These are phyloP conservation scores for Exephanes ischioxanthus DNA, from an alignment of 2,888 invertebrate genomes.

Conservation along the genomic window DNA sequence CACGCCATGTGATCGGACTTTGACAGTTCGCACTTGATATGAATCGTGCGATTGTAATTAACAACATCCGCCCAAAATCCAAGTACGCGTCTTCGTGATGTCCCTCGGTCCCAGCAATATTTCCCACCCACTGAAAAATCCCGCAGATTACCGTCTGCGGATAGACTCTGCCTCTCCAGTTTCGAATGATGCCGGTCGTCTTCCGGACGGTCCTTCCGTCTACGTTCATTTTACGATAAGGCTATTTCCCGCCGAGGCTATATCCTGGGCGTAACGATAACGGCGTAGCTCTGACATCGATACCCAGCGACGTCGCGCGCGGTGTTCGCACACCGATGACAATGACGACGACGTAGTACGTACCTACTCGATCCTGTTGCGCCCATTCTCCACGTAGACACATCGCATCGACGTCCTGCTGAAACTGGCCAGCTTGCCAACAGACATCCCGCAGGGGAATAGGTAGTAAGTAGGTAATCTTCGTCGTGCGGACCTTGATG, in stretches of 20 bases:
- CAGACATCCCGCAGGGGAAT: not conserved
- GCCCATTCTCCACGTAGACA: slow-evolving; percentile 4
- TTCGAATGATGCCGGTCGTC: not conserved
- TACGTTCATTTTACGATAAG: slow-evolving; percentile 42
- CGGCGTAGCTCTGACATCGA: slow-evolving; percentile 32
- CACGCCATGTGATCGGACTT: no score
- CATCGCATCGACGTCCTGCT: not conserved
- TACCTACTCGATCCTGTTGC: slow-evolving; percentile 14
- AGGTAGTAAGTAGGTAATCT: slow-evolving; percentile 9
- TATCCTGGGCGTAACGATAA: slow-evolving; percentile 39
- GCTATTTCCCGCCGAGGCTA: slow-evolving; percentile 11
- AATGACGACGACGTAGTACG: not conserved
- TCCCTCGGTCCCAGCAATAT: not conserved
- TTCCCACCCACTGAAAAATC: not conserved
- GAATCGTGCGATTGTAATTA: no score
- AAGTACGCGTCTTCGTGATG: no score
- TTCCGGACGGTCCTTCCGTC: not conserved
- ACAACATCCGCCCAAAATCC: no score
- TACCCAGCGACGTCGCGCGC: slow-evolving; percentile 9
- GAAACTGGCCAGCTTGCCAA: slow-evolving; percentile 17
- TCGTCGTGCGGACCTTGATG: not conserved
- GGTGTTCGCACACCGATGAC: slow-evolving; percentile 1
- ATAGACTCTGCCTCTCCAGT: not conserved
- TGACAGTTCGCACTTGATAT: no score
- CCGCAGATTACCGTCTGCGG: not conserved